Conservation (phyloP, 2,888 invertebrate genomes). For the Chesias legatella region DNA sequence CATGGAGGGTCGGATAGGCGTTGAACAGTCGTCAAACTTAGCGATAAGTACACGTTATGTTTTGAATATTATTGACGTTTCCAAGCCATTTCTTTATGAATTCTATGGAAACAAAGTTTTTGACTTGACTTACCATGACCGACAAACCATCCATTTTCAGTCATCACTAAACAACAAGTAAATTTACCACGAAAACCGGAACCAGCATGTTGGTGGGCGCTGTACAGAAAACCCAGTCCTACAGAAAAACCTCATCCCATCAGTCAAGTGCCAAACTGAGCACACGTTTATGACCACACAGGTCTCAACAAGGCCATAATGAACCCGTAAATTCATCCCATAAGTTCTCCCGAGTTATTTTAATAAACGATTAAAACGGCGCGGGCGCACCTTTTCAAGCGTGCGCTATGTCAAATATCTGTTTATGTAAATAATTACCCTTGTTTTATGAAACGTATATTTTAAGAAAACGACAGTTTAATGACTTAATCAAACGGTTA, state of each 20-base stretch:
- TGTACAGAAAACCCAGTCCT: too few species aligned
- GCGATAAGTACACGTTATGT: too few species aligned
- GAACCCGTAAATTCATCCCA: conserved; percentile 4
- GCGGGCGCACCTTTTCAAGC: conserved; percentile 10
- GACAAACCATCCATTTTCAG: too few species aligned
- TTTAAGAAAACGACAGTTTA: conserved; percentile 17
- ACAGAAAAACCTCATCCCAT: background rate
- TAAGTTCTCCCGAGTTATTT: conserved; percentile 12
- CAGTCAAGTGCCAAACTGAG: conserved; percentile 1
- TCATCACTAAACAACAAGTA: too few species aligned
- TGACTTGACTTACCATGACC: too few species aligned
- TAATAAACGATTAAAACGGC: conserved; percentile 18
- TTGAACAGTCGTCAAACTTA: too few species aligned
- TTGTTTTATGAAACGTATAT: conserved; percentile 10
- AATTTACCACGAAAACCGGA: too few species aligned
- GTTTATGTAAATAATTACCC: conserved; percentile 23
- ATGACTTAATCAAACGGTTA: conserved; percentile 22
- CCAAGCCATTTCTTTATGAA: too few species aligned
- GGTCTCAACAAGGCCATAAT: conserved; percentile 3
- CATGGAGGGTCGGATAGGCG: too few species aligned
- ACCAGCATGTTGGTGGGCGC: too few species aligned
- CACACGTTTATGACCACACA: conserved; percentile 4
- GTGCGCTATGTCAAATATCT: conserved; percentile 24
- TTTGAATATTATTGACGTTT: too few species aligned
- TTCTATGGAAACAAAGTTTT: too few species aligned